phyloP scores from a whole-genome alignment of 2,113 vertebrate genomes.

The Todiramphus chloris region DNA sequence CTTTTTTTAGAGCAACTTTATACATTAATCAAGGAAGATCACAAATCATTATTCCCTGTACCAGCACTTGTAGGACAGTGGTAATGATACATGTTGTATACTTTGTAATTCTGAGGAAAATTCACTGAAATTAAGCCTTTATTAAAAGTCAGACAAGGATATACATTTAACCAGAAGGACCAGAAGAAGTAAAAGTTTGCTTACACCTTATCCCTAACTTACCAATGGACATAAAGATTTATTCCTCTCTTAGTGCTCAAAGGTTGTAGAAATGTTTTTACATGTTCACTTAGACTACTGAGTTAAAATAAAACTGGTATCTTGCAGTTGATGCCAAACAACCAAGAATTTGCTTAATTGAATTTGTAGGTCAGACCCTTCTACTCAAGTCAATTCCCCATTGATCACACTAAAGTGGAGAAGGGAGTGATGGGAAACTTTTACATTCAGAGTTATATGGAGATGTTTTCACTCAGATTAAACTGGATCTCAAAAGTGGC shows the following conservation, averaged over 20 bases:
- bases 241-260: neutral
- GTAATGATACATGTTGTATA: neutral
- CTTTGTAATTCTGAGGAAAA: neutral
- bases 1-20: neutral
- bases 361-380: slow-evolving; percentile 21
- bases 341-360: neutral
- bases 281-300: neutral
- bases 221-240: neutral
- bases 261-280: neutral
- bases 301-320: neutral
- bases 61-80: neutral
- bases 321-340: neutral
- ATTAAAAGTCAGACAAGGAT: neutral
- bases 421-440: neutral
- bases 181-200: neutral
- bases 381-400: neutral
- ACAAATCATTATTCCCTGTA: neutral
- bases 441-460: neutral
- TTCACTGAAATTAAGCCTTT: neutral
- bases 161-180: neutral
- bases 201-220: neutral
- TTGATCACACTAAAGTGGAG: neutral
- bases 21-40: neutral
- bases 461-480: neutral
- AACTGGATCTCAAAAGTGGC: slow-evolving; percentile 38